Evolutionary conservation across 53 echinoderm and acorn worm genomes (phyloP), one percentile per base, ranked within the genome.

Genomic region (Arbacia lixula): DNA sequence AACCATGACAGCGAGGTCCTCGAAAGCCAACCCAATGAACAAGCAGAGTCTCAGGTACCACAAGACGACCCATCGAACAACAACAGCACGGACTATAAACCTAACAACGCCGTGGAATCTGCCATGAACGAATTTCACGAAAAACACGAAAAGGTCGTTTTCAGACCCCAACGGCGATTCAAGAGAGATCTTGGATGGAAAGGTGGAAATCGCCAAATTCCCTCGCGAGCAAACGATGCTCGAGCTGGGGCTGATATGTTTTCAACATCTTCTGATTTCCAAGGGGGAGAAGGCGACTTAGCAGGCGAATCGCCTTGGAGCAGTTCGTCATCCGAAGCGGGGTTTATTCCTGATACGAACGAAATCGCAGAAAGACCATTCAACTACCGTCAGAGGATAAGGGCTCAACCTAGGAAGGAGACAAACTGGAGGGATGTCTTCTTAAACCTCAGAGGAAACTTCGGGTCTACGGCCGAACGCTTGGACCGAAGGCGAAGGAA

Each of bases 51-150:
- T n/a, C 46, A 74, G 53, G 74, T 74, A 53, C 33, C 74, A 46
- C 74, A 74, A 74, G 74, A 53, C 20, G 50, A 51, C 33, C 51
- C 58, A 11, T 10, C 58, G 58, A 74, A 51, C 29, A 31, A 36
- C n/a, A 21, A 26, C 82, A 25, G 36, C 12, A 63, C 39, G 20
- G 64, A 14, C 12, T 43, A 16, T 27, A n/a, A 9, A 1, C 39
- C 42, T 62, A 81, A 81, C 43, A 81, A 81, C 30, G 82, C 62
- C 2, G 20, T 81, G 27, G 82, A 81, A 19, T 62, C 82, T 28
- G 62, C 63, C 8, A 81, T 81, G 82, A 49, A 20, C n/a, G 33
- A 81, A 29, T 5, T 49, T 33, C 82, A 28, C 9, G 43, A 43
- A 12, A 62, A 46, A 21, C 29, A 31, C 20, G 27, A 33, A 26